These are phyloP conservation scores for Brachylomia viminalis DNA, from an alignment of 2,888 invertebrate species.

Conservation along the genomic window DNA sequence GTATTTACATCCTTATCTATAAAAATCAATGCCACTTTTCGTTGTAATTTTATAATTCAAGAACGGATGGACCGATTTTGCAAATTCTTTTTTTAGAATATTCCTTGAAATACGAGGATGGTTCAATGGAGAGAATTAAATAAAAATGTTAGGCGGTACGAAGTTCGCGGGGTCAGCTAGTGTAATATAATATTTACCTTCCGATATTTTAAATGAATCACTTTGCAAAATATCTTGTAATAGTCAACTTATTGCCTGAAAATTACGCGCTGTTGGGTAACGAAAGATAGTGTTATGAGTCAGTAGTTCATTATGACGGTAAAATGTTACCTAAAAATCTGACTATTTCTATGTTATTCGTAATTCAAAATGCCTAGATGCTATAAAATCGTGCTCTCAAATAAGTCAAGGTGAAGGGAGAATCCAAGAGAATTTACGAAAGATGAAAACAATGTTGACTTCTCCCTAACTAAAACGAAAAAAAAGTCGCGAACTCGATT, in stretches of 20 bases:
- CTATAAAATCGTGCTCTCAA: not conserved
- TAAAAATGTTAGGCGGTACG: no score
- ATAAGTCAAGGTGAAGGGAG: not conserved
- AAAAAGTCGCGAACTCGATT: not conserved
- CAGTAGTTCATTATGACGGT: conserved; percentile 9
- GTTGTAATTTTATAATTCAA: no score
- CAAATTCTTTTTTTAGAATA: no score
- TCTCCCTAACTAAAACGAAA: not conserved
- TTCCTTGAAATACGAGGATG: no score
- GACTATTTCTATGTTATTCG: not conserved
- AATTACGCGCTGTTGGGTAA: conserved; percentile 22
- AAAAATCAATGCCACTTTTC: no score
- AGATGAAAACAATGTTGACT: no score
- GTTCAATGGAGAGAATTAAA: no score
- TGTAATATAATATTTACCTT: conserved; percentile 12
- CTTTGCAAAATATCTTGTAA: not conserved
- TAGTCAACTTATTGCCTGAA: not conserved
- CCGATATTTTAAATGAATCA: not conserved
- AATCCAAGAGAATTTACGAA: not conserved
- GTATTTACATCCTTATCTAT: not conserved
- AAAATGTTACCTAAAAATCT: not conserved
- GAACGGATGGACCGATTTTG: no score
- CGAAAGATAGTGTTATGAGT: not conserved
- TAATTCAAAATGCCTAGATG: not conserved
- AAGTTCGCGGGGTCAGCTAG: no score